Evolutionary conservation across 2,797 vertebrate genomes (phyloP), one percentile per base, ranked within the genome.

Genomic region (Yasuhikotakia modesta): DNA sequence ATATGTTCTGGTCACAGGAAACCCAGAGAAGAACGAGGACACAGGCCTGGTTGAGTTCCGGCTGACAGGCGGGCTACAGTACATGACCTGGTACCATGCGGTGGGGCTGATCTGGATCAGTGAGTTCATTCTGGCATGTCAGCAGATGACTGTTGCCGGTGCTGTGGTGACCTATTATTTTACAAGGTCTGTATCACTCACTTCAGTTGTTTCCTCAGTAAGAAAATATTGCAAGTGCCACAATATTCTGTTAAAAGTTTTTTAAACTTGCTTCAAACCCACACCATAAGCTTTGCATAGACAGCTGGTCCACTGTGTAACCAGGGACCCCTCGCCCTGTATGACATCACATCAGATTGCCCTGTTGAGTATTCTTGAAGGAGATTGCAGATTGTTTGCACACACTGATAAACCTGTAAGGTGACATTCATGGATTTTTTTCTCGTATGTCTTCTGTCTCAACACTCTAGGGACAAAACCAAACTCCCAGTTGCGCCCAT

Each of bases 91-190:
- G 96, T 99, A 96, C 89, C 97, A 99, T 0, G 86, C 92, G 0
- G 95, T 99, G 70, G 97, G 97, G 24, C 93, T 99, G 48, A 92
- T 99, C 78, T 99, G 97, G 97, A 95, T 99, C 89, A 98, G 95
- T 0, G 97, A 99, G 86, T 99, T 99, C 88, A 97, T 99, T 82
- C 88, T 99, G 72, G 97, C 97, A 0, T 99, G 97, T 90, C 97
- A 99, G 87, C 97, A 99, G 91, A 99, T 99, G 97, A 97, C 96
- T 0, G 95, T 99, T 35, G 96, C 96, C 0, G 97, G 97, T 17
- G 97, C 97, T 8, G 97, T 99, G 76, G 97, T 99, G 80, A 98
- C 97, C 0, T 99, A 99, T 89, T 99, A 99, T 90, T 99, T 98
- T 81, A 99, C 96, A 81, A 95, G 96, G 96, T 97, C 81, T 90